These are phyloP conservation scores for Nettapus auritus DNA, from an alignment of 2,113 vertebrate genomes.

Conservation along the genomic window DNA sequence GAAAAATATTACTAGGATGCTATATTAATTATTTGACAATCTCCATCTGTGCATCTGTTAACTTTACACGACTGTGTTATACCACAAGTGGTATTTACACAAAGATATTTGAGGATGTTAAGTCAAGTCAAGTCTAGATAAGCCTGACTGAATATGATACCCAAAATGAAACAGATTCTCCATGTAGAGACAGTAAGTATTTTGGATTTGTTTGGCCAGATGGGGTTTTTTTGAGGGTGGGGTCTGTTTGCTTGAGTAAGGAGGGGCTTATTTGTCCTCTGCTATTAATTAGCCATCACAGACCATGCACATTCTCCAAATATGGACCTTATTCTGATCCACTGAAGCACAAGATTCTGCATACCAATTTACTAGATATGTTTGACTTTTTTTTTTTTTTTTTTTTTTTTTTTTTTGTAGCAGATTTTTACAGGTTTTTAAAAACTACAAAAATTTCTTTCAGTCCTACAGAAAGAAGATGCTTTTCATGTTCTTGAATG, in stretches of 20 bases:
- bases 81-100: slow-evolving; percentile 1
- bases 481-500: background rate
- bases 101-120: slow-evolving; percentile 27
- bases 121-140: slow-evolving; percentile 9
- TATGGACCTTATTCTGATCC: background rate
- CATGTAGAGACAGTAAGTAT: background rate
- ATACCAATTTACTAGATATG: background rate
- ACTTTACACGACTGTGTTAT: background rate
- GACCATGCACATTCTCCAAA: background rate
- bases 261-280: background rate
- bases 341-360: background rate
- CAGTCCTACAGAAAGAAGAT: background rate
- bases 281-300: background rate
- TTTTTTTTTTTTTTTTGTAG: background rate
- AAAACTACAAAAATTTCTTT: background rate
- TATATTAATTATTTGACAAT: slow-evolving; percentile 14
- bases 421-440: background rate
- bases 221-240: background rate
- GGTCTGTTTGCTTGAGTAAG: background rate
- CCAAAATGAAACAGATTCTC: slow-evolving; percentile 2
- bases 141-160: background rate
- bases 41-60: slow-evolving; percentile 39
- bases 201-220: background rate
- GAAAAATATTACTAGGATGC: slow-evolving; percentile 12
- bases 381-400: background rate